phyloP scores from a whole-genome alignment of 2,797 vertebrate species.

The Oophaga sylvatica region DNA sequence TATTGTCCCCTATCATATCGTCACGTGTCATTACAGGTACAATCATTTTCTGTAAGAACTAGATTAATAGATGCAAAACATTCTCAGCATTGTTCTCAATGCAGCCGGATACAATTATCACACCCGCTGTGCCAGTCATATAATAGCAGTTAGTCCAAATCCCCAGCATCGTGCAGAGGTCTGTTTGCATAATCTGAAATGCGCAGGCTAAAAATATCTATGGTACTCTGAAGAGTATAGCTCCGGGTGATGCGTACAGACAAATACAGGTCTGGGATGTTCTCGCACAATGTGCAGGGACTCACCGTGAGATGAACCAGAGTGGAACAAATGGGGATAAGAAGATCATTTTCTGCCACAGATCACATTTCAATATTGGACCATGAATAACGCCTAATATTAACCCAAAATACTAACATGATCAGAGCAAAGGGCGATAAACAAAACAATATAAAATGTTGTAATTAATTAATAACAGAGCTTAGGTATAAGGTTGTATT shows the following conservation, averaged over 20 bases:
- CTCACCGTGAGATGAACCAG: conserved; percentile 2
- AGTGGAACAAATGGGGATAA: background rate
- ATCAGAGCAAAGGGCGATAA: background rate
- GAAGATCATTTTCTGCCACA: background rate
- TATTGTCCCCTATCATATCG: background rate
- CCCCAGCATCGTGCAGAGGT: background rate
- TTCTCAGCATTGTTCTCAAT: conserved; percentile 33
- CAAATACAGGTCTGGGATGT: conserved; percentile 29
- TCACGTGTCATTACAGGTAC: background rate
- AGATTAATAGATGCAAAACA: conserved; percentile 36
- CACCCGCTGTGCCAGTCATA: conserved; percentile 46
- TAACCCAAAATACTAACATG: background rate
- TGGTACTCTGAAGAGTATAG: background rate
- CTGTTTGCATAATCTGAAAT: conserved; percentile 35
- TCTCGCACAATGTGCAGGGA: conserved; percentile 1
- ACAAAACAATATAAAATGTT: background rate
- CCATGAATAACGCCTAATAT: background rate
- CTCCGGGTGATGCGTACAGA: conserved; percentile 40
- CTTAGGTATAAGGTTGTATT: too few relatives aligned
- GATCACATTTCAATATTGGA: background rate
- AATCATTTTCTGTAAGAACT: conserved; percentile 19
- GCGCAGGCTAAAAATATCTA: conserved; percentile 48
- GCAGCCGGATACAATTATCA: conserved; percentile 42
- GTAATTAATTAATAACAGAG: too few relatives aligned
- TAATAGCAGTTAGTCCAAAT: conserved; percentile 26